phyloP scores from a whole-genome alignment of 2,797 vertebrate genomes.

The Pitangus sulphuratus region DNA sequence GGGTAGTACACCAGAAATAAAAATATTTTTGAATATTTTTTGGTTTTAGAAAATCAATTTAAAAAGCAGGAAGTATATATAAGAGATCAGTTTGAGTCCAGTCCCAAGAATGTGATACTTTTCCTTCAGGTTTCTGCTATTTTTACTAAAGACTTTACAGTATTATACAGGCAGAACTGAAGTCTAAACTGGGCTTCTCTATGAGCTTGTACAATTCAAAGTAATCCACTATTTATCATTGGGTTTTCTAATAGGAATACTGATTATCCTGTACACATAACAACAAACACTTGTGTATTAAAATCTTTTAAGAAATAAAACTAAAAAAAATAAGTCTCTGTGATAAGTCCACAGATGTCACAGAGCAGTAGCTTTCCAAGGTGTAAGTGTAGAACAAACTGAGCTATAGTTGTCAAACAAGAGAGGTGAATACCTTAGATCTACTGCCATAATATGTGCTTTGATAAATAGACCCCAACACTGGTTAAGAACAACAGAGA shows the following conservation, averaged over 20 bases:
- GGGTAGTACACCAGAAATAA: background rate
- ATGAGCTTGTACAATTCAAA: background rate
- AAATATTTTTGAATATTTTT: background rate
- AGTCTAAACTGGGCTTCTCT: background rate
- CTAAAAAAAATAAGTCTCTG: background rate
- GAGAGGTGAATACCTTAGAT: background rate
- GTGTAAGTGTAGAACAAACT: background rate
- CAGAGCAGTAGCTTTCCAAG: background rate
- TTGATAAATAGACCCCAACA: slow-evolving; percentile 19
- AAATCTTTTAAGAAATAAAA: background rate
- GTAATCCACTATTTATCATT: background rate
- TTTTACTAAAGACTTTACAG: background rate
- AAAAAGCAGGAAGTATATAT: background rate
- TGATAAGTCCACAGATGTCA: background rate
- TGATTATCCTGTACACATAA: background rate
- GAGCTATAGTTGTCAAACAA: background rate
- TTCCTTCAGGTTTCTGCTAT: background rate
- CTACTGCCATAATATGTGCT: background rate
- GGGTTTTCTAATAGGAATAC: background rate
- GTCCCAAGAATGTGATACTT: background rate
- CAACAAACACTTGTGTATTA: background rate
- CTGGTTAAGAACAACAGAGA: slow-evolving; percentile 18
- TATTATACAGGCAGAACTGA: background rate
- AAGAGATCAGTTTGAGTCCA: background rate
- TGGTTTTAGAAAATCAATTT: background rate